Conservation (phyloP, 30 jellyfish, hydroid and myxozoan genomes). For the Hydractinia symbiolongicarpus region DNA sequence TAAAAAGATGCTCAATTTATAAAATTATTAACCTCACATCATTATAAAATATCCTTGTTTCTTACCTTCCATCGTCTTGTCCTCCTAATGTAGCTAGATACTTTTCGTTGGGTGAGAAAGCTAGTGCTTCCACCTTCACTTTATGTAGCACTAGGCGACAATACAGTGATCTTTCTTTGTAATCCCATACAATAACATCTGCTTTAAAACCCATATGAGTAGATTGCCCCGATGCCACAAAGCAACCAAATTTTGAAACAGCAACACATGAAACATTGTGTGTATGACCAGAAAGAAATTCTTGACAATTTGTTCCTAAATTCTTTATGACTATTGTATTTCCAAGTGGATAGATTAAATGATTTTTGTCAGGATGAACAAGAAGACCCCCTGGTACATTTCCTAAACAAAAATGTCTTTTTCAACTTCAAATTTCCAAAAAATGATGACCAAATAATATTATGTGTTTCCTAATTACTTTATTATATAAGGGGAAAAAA, state of each 20-base stretch:
- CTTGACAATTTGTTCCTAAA: constrained; percentile 55
- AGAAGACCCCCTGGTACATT: constrained; percentile 85
- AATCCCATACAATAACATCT: constrained; percentile 94
- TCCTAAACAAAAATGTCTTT: constrained; percentile 32
- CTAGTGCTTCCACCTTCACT: constrained; percentile 91
- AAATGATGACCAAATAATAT: too few relatives aligned
- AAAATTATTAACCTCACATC: too few relatives aligned
- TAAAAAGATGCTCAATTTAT: too few relatives aligned
- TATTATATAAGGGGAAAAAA: too few relatives aligned
- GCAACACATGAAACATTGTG: constrained; percentile 91
- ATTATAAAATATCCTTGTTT: too few relatives aligned
- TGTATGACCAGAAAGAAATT: constrained; percentile 84
- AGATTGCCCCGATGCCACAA: constrained; percentile 90
- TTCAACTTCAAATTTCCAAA: too few relatives aligned
- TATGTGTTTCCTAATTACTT: too few relatives aligned
- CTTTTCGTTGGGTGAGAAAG: constrained; percentile 85
- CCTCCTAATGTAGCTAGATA: constrained; percentile 91
- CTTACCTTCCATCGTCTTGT: constrained; percentile 94
- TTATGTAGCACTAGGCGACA: constrained; percentile 66
- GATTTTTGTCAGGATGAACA: constrained; percentile 81
- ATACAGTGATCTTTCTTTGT: constrained; percentile 29
- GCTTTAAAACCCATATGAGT: constrained; percentile 98
- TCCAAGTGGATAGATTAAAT: constrained; percentile 82
- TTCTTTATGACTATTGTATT: constrained; percentile 82
- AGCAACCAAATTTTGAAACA: constrained; percentile 72